A percentile compares a stretch with the other conserved stretches of the same genome.
Evolutionary conservation across 2,797 vertebrate species (phyloP).

Genomic region (Cyclura pinguis): DNA sequence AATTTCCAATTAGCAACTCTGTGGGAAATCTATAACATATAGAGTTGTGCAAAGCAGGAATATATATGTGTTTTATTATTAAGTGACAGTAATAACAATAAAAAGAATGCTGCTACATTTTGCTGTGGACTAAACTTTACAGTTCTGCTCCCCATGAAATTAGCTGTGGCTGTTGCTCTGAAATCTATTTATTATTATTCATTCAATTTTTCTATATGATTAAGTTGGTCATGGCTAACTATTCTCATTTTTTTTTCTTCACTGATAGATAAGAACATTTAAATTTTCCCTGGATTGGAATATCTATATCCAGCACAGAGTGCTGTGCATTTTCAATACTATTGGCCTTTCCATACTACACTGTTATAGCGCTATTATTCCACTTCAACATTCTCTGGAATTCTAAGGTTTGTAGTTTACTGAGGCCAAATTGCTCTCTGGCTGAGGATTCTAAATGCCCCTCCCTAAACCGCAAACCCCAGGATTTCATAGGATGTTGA

Average conservation of each 20-base stretch:
- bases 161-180: background rate
- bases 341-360: too few relatives aligned
- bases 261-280: background rate
- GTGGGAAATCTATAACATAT: conserved; percentile 15
- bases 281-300: background rate
- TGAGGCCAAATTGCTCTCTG: too few relatives aligned
- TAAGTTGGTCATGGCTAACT: background rate
- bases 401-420: too few relatives aligned
- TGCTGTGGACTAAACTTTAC: background rate
- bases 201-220: background rate
- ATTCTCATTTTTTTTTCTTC: background rate
- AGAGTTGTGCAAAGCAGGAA: background rate
- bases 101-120: background rate
- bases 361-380: too few relatives aligned
- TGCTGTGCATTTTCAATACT: background rate
- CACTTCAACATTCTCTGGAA: too few relatives aligned
- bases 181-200: background rate
- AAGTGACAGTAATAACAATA: background rate
- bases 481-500: too few relatives aligned
- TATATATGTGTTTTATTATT: background rate
- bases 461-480: too few relatives aligned
- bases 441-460: too few relatives aligned
- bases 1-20: conserved; percentile 27
- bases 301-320: background rate
- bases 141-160: background rate